Evolutionary conservation across 2,113 vertebrate species (phyloP).

Genomic region (Microtus pennsylvanicus): DNA sequence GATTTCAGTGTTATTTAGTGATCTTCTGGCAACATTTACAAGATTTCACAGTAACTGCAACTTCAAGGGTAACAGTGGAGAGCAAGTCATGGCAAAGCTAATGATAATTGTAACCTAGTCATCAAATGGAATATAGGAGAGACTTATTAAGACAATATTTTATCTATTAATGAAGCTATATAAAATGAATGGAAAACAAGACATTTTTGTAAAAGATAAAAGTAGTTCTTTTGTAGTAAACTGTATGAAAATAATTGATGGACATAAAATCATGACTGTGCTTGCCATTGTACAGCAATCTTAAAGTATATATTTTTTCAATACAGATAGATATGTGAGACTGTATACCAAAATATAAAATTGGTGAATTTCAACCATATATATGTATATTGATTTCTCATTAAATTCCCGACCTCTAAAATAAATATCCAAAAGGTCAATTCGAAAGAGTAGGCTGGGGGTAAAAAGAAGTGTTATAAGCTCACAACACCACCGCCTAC

Average conservation of each 20-base stretch:
- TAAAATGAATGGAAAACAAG: constrained; percentile 48
- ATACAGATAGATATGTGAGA: constrained; percentile 51
- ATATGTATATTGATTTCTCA: constrained; percentile 5
- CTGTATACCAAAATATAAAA: neutral
- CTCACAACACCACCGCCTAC: neutral
- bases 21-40: constrained; percentile 10
- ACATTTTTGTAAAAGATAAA: neutral
- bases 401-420: neutral
- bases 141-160: constrained; percentile 48
- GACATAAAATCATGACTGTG: constrained; percentile 14
- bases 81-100: constrained; percentile 21
- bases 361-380: neutral
- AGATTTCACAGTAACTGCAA: constrained; percentile 19
- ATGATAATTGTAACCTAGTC: neutral
- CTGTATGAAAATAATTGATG: neutral
- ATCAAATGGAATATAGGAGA: constrained; percentile 17
- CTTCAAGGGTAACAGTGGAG: neutral
- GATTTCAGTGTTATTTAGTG: constrained; percentile 2
- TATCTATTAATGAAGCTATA: neutral
- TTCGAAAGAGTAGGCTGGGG: neutral
- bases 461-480: neutral
- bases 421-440: constrained; percentile 32
- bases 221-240: neutral
- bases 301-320: constrained; percentile 17
- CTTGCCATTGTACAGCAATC: constrained; percentile 14